These are phyloP conservation scores for Whitmania pigra DNA, from an alignment of 1,140 invertebrate genomes.

Conservation along the genomic window DNA sequence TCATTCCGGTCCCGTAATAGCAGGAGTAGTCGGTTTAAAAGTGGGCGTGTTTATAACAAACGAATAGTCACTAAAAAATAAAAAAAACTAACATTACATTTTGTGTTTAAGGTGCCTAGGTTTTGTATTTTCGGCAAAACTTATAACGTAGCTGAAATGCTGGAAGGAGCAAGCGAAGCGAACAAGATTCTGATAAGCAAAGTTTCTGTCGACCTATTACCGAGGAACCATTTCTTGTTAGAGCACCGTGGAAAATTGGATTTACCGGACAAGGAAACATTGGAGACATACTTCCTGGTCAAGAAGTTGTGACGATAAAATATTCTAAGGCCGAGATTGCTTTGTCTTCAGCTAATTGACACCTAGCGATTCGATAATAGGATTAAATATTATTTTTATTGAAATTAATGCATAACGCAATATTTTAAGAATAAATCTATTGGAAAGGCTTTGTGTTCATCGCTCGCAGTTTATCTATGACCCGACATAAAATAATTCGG, in stretches of 20 bases:
- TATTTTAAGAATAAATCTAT: no score
- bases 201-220: neutral
- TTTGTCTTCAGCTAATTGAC: no score
- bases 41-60: constrained; percentile 45
- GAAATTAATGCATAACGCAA: no score
- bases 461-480: no score
- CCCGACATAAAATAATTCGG: no score
- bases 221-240: neutral
- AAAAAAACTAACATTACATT: neutral
- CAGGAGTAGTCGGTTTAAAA: constrained; percentile 77
- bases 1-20: constrained; percentile 55
- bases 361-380: no score
- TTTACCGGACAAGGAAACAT: neutral
- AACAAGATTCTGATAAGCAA: neutral
- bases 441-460: no score
- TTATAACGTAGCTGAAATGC: neutral
- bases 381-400: no score
- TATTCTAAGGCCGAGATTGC: no score
- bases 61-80: neutral
- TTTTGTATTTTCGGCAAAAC: constrained; percentile 14
- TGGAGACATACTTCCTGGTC: constrained; percentile 1
- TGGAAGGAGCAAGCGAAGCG: constrained; percentile 1
- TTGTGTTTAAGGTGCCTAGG: neutral
- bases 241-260: neutral
- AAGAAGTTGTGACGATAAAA: neutral